Evolutionary conservation across 1,140 invertebrate species (phyloP), one percentile per base, ranked within the genome.

Genomic region (Diorhabda elongata): DNA sequence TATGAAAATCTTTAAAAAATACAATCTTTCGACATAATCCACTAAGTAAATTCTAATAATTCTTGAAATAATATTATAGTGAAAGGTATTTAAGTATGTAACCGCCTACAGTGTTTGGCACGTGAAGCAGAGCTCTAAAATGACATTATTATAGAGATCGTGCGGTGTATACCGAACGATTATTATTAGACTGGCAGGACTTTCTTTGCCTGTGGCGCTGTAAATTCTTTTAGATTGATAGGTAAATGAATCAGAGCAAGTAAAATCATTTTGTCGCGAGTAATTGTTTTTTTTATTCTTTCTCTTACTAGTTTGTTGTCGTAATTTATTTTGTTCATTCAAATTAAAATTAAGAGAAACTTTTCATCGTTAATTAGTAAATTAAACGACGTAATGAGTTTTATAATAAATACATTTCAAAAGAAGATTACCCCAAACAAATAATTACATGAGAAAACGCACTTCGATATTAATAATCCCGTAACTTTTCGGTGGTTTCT

Each of bases 101-200:
- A 64, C 67, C 69, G 72, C 72, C 72, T 68, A 69, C 67, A 68
- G 72, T 68, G 64, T 71, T 68, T 63, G 73, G 73, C 73, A 75
- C 73, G 73, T 75, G 73, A 67, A 73, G 65, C 70, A 63, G 69
- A 64, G 47, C 61, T 70, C 67, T 71, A 66, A 75, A 69, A 75
- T 73, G 73, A 70, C 73, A 72, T 74, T 74, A 75, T 75, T 75
- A 75, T 67, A 58, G 67, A 69, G 73, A 69, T 73, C 69, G 71
- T 67, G 68, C 47, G 47, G 47, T n/a, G 71, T 75, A 71, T 75
- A 75, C 71, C 73, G 70, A 72, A 69, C 73, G 73, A 75, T 75
- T 72, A 72, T 26, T 26, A 26, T 73, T 75, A 73, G 71, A 71
- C 64, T 75, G 71, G 71, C 69, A 73, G 66, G 65, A 71, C 73